Conservation (phyloP, 35 echinoderm and acorn worm genomes). For the Anneissia japonica region DNA sequence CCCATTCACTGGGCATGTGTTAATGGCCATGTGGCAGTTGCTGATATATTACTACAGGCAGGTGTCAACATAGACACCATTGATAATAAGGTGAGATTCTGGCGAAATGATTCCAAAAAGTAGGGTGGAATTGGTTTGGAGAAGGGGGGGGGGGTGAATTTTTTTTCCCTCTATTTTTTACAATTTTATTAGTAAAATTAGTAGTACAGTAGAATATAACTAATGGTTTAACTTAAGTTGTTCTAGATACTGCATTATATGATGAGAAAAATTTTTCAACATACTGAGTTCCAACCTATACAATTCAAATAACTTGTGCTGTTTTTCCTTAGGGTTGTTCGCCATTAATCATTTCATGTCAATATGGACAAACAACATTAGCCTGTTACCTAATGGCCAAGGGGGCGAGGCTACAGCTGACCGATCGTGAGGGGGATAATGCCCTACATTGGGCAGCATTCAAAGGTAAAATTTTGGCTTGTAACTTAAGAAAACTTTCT, state of each 20-base stretch:
- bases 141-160: not conserved
- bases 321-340: conserved; percentile 69
- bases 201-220: not conserved
- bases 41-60: conserved; percentile 85
- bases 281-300: not conserved
- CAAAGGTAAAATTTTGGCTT: conserved; percentile 57
- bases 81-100: conserved; percentile 80
- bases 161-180: not conserved
- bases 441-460: conserved; percentile 97
- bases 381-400: conserved; percentile 98
- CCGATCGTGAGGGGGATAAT: conserved; percentile 97
- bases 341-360: conserved; percentile 86
- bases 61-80: conserved; percentile 90
- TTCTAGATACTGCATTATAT: not conserved
- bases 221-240: not conserved
- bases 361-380: conserved; percentile 94
- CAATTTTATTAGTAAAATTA: not conserved
- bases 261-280: not conserved
- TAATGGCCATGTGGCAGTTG: conserved; percentile 91
- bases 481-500: not conserved
- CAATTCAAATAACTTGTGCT: not conserved
- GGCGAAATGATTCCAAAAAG: no score
- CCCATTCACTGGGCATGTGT: conserved; percentile 98
- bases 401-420: conserved; percentile 85
- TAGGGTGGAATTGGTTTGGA: no score